Evolutionary conservation across 2,888 invertebrate species (phyloP).

Genomic region (Leucophenga montana): DNA sequence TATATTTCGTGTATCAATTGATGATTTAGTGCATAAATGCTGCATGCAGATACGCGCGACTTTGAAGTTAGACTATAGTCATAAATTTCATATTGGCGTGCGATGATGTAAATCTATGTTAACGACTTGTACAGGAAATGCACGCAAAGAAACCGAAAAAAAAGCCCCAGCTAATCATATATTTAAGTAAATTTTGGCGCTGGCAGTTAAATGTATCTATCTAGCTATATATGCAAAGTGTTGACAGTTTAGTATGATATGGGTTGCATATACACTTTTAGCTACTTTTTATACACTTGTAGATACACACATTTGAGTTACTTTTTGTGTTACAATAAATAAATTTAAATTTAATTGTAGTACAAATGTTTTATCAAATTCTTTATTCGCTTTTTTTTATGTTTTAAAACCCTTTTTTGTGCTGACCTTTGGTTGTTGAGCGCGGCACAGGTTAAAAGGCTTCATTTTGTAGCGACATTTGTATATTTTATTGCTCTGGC

Average conservation of each 20-base stretch:
- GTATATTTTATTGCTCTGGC: constrained; percentile 30
- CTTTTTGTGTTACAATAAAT: constrained; percentile 30
- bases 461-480: constrained; percentile 47
- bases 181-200: neutral
- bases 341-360: constrained; percentile 62
- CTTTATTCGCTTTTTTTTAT: constrained; percentile 2
- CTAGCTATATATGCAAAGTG: neutral
- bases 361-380: constrained; percentile 50
- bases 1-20: neutral
- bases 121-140: constrained; percentile 22
- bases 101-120: constrained; percentile 29
- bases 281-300: neutral
- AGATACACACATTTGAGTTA: neutral
- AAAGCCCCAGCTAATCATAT: constrained; percentile 6
- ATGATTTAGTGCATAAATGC: constrained; percentile 22
- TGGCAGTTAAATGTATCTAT: neutral
- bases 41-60: constrained; percentile 30
- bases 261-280: neutral
- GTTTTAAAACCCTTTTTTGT: neutral
- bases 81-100: constrained; percentile 12
- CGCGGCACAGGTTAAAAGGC: constrained; percentile 3
- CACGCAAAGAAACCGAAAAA: constrained; percentile 10
- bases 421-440: neutral
- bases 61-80: neutral
- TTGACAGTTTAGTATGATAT: constrained; percentile 12